These are phyloP conservation scores for Erannis defoliaria DNA, from an alignment of 2,888 invertebrate species.

Conservation along the genomic window DNA sequence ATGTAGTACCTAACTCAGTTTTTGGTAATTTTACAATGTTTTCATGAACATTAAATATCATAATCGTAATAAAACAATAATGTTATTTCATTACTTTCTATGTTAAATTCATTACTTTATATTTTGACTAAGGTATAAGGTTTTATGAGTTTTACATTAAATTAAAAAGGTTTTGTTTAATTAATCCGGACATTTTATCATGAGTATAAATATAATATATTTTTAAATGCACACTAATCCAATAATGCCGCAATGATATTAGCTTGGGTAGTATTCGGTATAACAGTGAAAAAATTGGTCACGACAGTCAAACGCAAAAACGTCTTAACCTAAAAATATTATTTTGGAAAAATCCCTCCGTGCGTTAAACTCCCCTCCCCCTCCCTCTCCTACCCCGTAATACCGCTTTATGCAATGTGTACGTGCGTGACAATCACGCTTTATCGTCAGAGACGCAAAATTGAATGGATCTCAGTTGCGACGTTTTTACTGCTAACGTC, in stretches of 20 bases:
- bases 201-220: too few relatives aligned
- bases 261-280: neutral
- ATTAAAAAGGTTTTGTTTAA: too few relatives aligned
- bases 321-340: conserved; percentile 57
- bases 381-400: conserved; percentile 51
- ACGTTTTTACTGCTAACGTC: conserved; percentile 48
- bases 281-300: conserved; percentile 42
- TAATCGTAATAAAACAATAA: neutral
- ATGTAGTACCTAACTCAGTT: neutral
- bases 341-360: conserved; percentile 71
- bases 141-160: too few relatives aligned
- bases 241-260: too few relatives aligned
- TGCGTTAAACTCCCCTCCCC: conserved; percentile 67
- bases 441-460: conserved; percentile 76
- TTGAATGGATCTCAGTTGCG: conserved; percentile 70
- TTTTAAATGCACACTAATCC: neutral
- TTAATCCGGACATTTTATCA: too few relatives aligned
- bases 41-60: neutral
- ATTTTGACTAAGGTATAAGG: too few relatives aligned
- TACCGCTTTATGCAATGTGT: conserved; percentile 75
- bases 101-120: too few relatives aligned
- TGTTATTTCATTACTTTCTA: neutral
- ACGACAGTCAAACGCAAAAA: conserved; percentile 43
- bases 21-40: neutral
- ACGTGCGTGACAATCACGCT: conserved; percentile 85